These are phyloP conservation scores for honey bee (Apis mellifera) DNA, from an alignment of 1,140 invertebrate species.

Conservation along the genomic window Amel_HAv3.1 CM009931.2:21302001-21302500, in stretches of 20 bases:
- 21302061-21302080: constrained; percentile 62
- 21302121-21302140: constrained; percentile 22
- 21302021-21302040: constrained; percentile 39
- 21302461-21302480: constrained; percentile 10
- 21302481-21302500: constrained; percentile 21
- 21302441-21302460: background rate
- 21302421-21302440: no score
- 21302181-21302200: background rate
- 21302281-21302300: constrained; percentile 36
- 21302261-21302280: background rate
- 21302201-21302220: background rate
- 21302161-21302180: constrained; percentile 49
- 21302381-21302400: background rate
- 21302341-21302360: no score
- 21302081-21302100: constrained; percentile 49
- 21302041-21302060: constrained; percentile 61
- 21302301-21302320: constrained; percentile 33
- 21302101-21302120: background rate
- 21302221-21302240: background rate
- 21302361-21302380: background rate
- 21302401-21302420: background rate
- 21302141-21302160: constrained; percentile 47
- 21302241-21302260: background rate
- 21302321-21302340: constrained; percentile 25
- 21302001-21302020: constrained; percentile 34